These are phyloP conservation scores for Sorex maritimensis DNA, from an alignment of 2,797 vertebrate species.

Conservation along the genomic window DNA sequence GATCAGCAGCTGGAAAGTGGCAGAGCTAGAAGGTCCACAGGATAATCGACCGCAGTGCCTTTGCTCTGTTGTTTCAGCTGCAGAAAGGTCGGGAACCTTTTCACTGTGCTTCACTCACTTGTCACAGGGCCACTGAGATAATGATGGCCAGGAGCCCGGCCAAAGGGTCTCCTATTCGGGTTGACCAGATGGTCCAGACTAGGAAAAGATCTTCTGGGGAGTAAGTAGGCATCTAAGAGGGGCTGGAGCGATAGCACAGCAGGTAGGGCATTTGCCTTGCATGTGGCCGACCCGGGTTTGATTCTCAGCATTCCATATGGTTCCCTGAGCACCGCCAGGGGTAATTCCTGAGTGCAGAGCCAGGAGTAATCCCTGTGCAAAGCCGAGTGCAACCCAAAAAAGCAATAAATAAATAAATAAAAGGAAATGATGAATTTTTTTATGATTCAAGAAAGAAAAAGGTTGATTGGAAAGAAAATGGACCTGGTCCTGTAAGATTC, in stretches of 20 bases:
- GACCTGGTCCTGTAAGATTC: neutral
- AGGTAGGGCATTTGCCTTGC: no score
- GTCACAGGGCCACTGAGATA: rapidly evolving
- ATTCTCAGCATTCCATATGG: no score
- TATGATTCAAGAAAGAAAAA: no score
- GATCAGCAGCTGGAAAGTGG: neutral
- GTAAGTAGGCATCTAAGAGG: neutral
- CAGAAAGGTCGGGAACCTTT: neutral
- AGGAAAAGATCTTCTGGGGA: neutral
- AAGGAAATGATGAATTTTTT: neutral
- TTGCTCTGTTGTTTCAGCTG: neutral
- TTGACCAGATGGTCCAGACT: neutral
- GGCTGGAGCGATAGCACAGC: no score
- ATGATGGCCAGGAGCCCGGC: neutral
- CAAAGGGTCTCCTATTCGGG: neutral
- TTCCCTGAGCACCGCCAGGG: no score
- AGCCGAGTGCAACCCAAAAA: no score
- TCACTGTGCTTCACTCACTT: neutral
- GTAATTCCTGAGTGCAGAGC: no score
- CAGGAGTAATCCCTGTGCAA: no score
- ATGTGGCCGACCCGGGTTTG: no score
- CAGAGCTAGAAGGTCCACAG: no score
- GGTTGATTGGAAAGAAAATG: neutral
- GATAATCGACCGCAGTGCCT: neutral
- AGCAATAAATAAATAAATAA: neutral